Base-by-base conservation (phyloP, 2,797 vertebrate species). In the Remorina albescens region DNA sequence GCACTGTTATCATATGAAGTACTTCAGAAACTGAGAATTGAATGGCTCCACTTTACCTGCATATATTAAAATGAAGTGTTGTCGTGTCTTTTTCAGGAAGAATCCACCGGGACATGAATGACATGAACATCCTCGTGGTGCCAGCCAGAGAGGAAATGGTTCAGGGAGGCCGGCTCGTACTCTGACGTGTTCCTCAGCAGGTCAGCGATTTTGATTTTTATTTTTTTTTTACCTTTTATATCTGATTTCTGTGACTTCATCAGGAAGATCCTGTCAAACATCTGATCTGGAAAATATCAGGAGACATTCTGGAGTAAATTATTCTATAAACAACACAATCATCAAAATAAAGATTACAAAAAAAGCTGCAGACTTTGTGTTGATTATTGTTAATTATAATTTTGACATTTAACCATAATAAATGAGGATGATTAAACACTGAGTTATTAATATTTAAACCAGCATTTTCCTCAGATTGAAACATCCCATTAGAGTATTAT, bases 81-180 rank as follows among this genome's bases (percentile, higher is more conserved):
- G 12, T 42, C n/a, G 57, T 54, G 30, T 66, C 42, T 56, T 60
- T 59, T 51, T 56, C 75, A 97, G 95, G 95, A 86, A 91, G 96
- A 84, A 96, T 95, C 85, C 96, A 97, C 0, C 95, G 96, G 9
- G 96, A 97, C 61, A 73, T 96, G 8, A 96, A 94, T 2, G 93
- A 96, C 81, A 85, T 91, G 62, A 97, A 97, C 68, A 91, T 97
- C 60, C 70, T 97, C 2, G 82, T 95, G 8, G 90, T 97, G 49
- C 96, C 95, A 0, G 96, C n/a, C n/a, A 0, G 94, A 96, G 82
- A 86, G 77, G 37, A 80, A 61, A 0, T 97, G 96, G 96, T 96
- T 95, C 37, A 82, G 61, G 50, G 74, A 78, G 26, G 67, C 55
- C 18, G 50, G 26, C 16, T 58, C 6, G 7, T 71, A 65, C 21